A percentile compares a stretch with the other conserved stretches of the same genome.
Conservation (phyloP, 1,140 invertebrate species). For the Drosophila quadrilineata region DNA sequence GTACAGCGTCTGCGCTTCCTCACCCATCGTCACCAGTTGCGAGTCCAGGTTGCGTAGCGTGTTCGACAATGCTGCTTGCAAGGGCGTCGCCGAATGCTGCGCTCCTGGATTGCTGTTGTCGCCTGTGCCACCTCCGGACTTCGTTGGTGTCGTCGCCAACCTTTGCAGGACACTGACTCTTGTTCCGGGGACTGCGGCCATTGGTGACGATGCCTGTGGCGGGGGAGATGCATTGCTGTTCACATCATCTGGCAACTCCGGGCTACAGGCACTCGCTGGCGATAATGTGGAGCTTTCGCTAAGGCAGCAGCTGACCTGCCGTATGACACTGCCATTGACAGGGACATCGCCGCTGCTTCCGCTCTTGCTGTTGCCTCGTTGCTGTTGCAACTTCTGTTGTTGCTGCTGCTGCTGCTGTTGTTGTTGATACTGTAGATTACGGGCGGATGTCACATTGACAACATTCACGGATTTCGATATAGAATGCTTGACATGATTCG, state of each 20-base stretch:
- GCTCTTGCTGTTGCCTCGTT: conserved; percentile 25
- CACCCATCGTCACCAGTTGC: conserved; percentile 34
- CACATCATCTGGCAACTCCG: conserved; percentile 41
- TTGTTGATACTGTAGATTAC: conserved; percentile 57
- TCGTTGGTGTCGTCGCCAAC: conserved; percentile 16
- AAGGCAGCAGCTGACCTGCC: conserved; percentile 38
- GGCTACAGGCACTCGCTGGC: conserved; percentile 48
- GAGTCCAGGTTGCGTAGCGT: conserved; percentile 58
- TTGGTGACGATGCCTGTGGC: conserved; percentile 2
- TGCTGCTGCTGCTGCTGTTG: conserved; percentile 33
- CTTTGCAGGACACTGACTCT: conserved; percentile 54
- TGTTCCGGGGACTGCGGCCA: background rate
- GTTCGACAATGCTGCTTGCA: conserved; percentile 44
- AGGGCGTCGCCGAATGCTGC: conserved; percentile 21
- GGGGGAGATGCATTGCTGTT: conserved; percentile 47
- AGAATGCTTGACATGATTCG: conserved; percentile 81
- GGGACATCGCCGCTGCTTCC: background rate
- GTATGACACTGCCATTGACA: conserved; percentile 29
- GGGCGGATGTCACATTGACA: conserved; percentile 70
- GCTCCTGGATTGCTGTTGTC: background rate
- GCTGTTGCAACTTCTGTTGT: conserved; percentile 22
- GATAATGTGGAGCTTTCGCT: conserved; percentile 49
- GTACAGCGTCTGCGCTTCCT: conserved; percentile 36
- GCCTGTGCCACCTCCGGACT: background rate
- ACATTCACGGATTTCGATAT: conserved; percentile 82